Conservation (phyloP, 2,888 invertebrate genomes). For the Asteroscopus sphinx region DNA sequence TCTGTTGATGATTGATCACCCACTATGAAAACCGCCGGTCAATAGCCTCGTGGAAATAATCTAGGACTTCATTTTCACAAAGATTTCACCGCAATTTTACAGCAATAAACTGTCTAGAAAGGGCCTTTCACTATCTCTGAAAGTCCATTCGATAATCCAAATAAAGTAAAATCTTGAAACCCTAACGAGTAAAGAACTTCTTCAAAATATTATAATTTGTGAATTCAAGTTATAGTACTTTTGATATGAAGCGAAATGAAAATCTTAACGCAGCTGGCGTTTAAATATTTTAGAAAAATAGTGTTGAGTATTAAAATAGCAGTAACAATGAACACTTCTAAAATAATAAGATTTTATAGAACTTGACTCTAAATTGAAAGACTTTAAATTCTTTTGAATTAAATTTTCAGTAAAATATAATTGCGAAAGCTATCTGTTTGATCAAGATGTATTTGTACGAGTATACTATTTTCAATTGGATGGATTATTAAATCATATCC, state of each 20-base stretch:
- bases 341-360: conserved; percentile 25
- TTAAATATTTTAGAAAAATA: conserved; percentile 4
- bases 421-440: conserved; percentile 2
- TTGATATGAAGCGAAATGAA: background rate
- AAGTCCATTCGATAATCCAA: too few relatives aligned
- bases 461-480: conserved; percentile 32
- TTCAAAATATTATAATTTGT: too few relatives aligned
- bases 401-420: conserved; percentile 4
- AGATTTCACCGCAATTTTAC: too few relatives aligned
- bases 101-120: too few relatives aligned
- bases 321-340: conserved; percentile 5
- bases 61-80: too few relatives aligned
- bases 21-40: too few relatives aligned
- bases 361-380: conserved; percentile 10
- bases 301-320: conserved; percentile 17
- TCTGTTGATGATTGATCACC: too few relatives aligned
- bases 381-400: conserved; percentile 12
- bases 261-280: conserved; percentile 5
- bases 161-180: too few relatives aligned
- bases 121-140: too few relatives aligned
- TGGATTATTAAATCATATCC: conserved; percentile 53
- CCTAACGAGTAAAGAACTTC: too few relatives aligned
- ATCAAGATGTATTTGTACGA: background rate
- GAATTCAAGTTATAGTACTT: background rate
- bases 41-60: too few relatives aligned